Conservation (phyloP, 2,797 vertebrate genomes). For the Peromyscus aztecus region DNA sequence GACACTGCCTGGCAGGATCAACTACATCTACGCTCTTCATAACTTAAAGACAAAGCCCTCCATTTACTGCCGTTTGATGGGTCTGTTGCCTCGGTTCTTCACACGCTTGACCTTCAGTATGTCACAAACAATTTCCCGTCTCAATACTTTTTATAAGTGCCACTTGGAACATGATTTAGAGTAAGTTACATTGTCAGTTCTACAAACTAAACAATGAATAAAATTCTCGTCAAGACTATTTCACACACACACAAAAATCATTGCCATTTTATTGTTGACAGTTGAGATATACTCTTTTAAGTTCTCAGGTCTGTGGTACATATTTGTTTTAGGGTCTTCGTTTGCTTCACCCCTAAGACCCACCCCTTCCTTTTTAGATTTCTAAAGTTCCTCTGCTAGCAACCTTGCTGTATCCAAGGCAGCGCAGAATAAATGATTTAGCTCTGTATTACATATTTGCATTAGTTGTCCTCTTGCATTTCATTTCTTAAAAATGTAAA, state of each 20-base stretch:
- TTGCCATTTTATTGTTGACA: not conserved
- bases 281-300: slow-evolving; percentile 9
- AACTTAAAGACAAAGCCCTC: slow-evolving; percentile 81
- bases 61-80: slow-evolving; percentile 67
- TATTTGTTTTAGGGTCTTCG: not conserved
- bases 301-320: not conserved
- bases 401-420: not conserved
- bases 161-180: slow-evolving; percentile 44
- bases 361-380: not conserved
- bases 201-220: slow-evolving; percentile 57
- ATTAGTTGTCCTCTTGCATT: not conserved
- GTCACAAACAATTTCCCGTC: slow-evolving; percentile 35
- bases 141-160: slow-evolving; percentile 9
- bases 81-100: slow-evolving; percentile 55
- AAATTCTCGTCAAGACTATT: slow-evolving; percentile 46
- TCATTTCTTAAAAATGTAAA: not conserved
- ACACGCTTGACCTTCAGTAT: slow-evolving; percentile 56
- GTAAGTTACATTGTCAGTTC: slow-evolving; percentile 32
- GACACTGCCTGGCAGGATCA: slow-evolving; percentile 46
- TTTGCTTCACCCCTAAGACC: not conserved
- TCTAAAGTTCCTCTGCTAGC: not conserved
- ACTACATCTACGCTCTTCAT: slow-evolving; percentile 44
- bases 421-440: not conserved
- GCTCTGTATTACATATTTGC: not conserved
- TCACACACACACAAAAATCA: not conserved